Base-by-base conservation (phyloP, 2,888 invertebrate species). In the Embidobia sp. region DNA sequence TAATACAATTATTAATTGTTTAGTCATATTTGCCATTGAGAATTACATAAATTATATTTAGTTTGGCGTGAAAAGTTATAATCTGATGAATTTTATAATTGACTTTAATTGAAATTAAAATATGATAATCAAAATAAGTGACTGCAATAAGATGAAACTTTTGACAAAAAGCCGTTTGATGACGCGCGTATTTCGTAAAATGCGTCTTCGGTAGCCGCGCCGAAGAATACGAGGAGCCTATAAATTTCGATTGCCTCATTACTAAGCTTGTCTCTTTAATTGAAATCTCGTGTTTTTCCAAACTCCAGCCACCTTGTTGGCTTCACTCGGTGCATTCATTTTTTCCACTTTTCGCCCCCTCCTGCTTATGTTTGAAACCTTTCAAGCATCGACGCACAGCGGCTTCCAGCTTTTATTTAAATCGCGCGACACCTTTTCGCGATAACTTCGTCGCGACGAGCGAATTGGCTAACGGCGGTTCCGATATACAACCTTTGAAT, bases 261-360 rank as follows among this genome's bases (percentile, higher is more conserved):
- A 91, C 90, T 90, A 90, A 90, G 88, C 91, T 90, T 91, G 91
- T 91, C 90, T 89, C 90, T 91, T 91, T 92, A 92, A 92, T 92
- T 92, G 92, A 92, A 92, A 91, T 92, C 90, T 91, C 91, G 90
- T 92, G 92, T 92, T 91, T 90, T 90, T 85, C 84, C 83, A 81
- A 82, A 81, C 80, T 76, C 74, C 35, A 64, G 70, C 55, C 33
- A 64, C 59, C 66, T 77, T 72, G 66, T 70, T 77, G 74, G 57
- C 66, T 66, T 66, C 55, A 70, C 69, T 74, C 40, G 55, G 31
- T 22, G 61, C 70, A 31, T 70, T 64, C 69, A 74, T 78, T 78
- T 74, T 74, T 74, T 74, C 64, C 57, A 63, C 57, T 61, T 80
- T 77, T 69, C 74, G 53, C 59, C 37, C 31, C n/a, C 48, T 40